Percentiles rank a stretch among this genome's conserved stretches.
Evolutionary conservation across 1,140 invertebrate species (phyloP).

Genomic region (Microplitis demolitor): DNA sequence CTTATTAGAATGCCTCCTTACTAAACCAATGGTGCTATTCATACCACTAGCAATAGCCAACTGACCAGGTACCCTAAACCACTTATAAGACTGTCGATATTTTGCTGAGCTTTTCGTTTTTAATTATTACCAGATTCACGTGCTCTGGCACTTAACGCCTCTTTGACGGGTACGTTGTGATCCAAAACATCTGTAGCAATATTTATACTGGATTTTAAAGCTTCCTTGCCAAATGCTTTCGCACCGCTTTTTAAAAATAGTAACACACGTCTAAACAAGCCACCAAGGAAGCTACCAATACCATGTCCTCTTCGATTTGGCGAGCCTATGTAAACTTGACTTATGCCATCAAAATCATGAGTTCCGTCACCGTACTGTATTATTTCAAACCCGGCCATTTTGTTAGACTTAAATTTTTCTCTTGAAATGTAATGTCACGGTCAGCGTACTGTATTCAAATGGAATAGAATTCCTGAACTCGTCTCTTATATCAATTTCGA

Average conservation of each 20-base stretch:
- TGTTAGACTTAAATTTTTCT: background rate
- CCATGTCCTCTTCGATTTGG: too few species aligned
- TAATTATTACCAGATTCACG: conserved; percentile 29
- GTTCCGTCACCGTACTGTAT: background rate
- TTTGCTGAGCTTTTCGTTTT: conserved; percentile 33
- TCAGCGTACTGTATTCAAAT: conserved; percentile 34
- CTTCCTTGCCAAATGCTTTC: conserved; percentile 21
- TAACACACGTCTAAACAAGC: conserved; percentile 31
- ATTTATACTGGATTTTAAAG: conserved; percentile 9
- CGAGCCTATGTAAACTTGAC: too few species aligned
- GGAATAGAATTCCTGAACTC: conserved; percentile 24
- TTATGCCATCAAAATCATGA: too few species aligned
- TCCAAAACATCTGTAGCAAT: conserved; percentile 12
- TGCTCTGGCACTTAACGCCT: conserved; percentile 16
- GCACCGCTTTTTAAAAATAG: conserved; percentile 28
- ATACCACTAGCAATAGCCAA: too few species aligned
- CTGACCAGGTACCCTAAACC: background rate
- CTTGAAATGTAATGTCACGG: conserved; percentile 33
- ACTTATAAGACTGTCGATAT: background rate
- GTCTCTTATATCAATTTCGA: conserved; percentile 32
- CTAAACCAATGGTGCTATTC: too few species aligned
- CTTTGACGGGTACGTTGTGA: conserved; percentile 10
- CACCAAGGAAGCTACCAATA: conserved; percentile 35
- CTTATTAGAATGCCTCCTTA: background rate
- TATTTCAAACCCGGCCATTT: conserved; percentile 22